Evolutionary conservation across 2,113 vertebrate species (phyloP), one percentile per base, ranked within the genome.

Genomic region (Dipodomys ordii): DNA sequence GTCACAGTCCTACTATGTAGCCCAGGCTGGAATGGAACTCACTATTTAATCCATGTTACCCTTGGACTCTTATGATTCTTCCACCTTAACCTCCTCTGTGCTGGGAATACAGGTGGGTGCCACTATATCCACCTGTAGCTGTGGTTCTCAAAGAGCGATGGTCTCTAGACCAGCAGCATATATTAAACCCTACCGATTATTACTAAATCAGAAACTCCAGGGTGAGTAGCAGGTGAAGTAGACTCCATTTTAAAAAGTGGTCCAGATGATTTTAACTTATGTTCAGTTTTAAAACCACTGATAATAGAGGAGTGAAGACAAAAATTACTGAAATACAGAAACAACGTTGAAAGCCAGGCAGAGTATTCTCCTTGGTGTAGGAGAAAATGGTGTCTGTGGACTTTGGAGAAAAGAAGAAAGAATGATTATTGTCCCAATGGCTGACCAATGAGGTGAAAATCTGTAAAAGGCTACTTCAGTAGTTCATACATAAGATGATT

Each of bases 151-250:
- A 57, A 83, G 32, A 60, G 28, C 67, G 12, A 13, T 27, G 12
- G 19, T 27, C 35, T 27, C 25, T 13, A 69, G 53, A 69, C 27
- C 49, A 81, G 60, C 35, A 91, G 35, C 25, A n/a, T 53, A 49
- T 87, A 35, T 65, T 69, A 10, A 92, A 20, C 5, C 20, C 15
- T 82, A 81, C 30, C 3, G 15, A 81, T 60, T 67, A 3, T 79
- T 72, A 92, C 16, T 86, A n/a, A 92, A 92, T 81, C 57, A 92
- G 67, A 81, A 92, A 80, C 30, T 80, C 2, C 49, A 49, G 49
- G 9, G 49, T 49, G 49, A 49, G 49, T 9, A 49, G 49, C 49
- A 12, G 25, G 44, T 22, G 3, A 28, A 46, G 28, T 27, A 83
- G 74, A 53, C 25, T 68, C 20, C 49, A 20, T 88, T 88, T 83